Evolutionary conservation across 2,113 vertebrate genomes (phyloP), one percentile per base, ranked within the genome.

Genomic region (Cebidichthys violaceus): DNA sequence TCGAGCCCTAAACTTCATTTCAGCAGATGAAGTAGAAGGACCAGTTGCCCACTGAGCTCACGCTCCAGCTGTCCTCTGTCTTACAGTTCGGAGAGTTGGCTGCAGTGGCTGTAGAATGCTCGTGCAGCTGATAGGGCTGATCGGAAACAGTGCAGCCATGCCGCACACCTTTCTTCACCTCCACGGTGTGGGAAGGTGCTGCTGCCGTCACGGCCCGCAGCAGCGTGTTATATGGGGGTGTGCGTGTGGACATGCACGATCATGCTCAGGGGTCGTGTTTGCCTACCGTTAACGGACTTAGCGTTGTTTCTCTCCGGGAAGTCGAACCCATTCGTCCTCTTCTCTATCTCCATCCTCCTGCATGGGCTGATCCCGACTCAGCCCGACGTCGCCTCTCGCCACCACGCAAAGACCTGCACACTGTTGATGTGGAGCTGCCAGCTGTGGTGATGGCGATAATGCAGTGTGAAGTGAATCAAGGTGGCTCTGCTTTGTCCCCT

Each of bases 331-430:
- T 87, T 95, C 69, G 89, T 85, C 89, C 94, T 88, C 77, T 95
- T 94, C 82, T 96, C 95, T 83, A 95, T 80, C 92, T 96, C 95
- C 95, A 96, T 96, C 89, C 91, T 95, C 86, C 86, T 45, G 73
- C 83, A 75, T 79, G 85, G 57, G 79, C 79, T 84, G 88, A 70
- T 71, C 57, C 78, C 57, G 70, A 82, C 75, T 82, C 86, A 85
- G 88, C 68, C 77, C 69, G 24, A 39, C 65, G 84, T 75, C 65
- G 65, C 70, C 66, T 27, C 82, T 79, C 57, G 20, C 64, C 67
- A 24, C 77, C 85, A 37, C 82, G 60, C 3, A 14, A 33, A 17
- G 50, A 17, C 11, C n/a, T n/a, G 55, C 60, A 15, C 45, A 0
- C 27, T 39, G 71, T 0, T 27, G 73, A 2, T 59, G 64, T 24